Base-by-base conservation (phyloP, 1,140 invertebrate species). In the Papilio xuthus region DNA sequence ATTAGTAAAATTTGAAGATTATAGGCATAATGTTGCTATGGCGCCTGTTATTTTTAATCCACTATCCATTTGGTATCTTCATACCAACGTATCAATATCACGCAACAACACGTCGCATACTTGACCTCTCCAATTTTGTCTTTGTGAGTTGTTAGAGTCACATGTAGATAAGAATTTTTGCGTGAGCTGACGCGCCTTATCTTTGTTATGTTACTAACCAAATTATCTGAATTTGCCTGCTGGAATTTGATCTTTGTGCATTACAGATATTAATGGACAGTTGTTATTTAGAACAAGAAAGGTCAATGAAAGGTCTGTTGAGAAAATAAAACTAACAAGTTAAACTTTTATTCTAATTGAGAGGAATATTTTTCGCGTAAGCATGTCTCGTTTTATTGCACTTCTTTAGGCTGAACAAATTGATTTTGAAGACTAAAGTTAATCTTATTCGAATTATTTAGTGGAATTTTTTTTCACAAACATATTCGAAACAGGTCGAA, bases 91-190 rank as follows among this genome's bases (percentile, higher is more conserved):
- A 60, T 56, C 53, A 56, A 9, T 56, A 60, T 60, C 56, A 60
- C 56, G 56, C 23, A 60, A 28, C 23, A 60, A 60, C 56, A 60
- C 56, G 56, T 60, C 23, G 56, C 23, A 60, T 53, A 53, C 50
- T 60, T 60, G 56, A 60, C 56, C 56, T 60, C 56, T 60, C 56
- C 56, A 60, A 60, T 60, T 26, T 60, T 60, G 56, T 60, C 56
- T 60, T 60, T 60, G 56, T 60, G 56, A 23, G 56, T 60, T 26
- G 56, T n/a, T 53, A 12, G 50, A 26, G 56, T 60, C 12, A 60
- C 23, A 60, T 60, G 23, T 60, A 26, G 56, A 60, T 60, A 60
- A 60, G 56, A 26, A 26, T 60, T 60, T 60, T 60, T 60, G 56
- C 56, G 56, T 60, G 56, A 60, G 56, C 56, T 26, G 8, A 47